A percentile compares a stretch with the other conserved stretches of the same genome.
These are phyloP conservation scores for Hedychridium roseum DNA, from an alignment of 2,888 invertebrate genomes.

Conservation along the genomic window DNA sequence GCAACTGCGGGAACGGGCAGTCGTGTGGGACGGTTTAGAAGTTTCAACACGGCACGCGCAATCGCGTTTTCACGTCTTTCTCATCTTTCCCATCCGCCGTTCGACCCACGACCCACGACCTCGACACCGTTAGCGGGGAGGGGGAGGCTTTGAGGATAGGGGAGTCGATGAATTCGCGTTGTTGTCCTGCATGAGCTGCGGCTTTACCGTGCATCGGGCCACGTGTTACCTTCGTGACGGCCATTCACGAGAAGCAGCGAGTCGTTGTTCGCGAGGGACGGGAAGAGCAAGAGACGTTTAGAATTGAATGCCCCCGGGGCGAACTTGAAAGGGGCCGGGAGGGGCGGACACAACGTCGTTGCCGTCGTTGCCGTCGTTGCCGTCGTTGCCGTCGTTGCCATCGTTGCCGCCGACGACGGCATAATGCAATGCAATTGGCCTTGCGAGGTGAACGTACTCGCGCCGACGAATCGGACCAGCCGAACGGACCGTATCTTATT, in stretches of 20 bases:
- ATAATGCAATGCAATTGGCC: conserved; percentile 43
- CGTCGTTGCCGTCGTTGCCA: no score
- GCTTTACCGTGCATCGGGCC: no score
- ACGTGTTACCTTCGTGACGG: conserved; percentile 28
- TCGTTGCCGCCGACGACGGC: conserved; percentile 32
- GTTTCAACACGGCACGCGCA: conserved; percentile 15
- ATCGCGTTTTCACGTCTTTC: no score
- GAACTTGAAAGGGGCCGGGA: conserved; percentile 30
- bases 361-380: no score
- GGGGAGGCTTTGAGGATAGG: no score
- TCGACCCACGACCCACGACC: no score
- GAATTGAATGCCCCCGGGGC: conserved; percentile 37
- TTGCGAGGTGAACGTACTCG: conserved; percentile 51
- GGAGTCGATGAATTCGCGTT: no score
- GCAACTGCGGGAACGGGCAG: conserved; percentile 15
- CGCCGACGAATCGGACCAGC: conserved; percentile 41
- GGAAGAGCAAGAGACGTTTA: conserved; percentile 17
- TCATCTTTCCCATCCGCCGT: no score
- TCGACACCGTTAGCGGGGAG: no score
- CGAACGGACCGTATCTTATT: no score
- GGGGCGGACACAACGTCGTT: no score
- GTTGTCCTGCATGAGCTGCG: no score
- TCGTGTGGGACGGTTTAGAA: conserved; percentile 16
- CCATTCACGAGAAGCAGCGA: conserved; percentile 33
- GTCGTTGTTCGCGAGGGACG: conserved; percentile 33